phyloP scores from a whole-genome alignment of 2,888 invertebrate genomes.

The Agrochola lychnidis region DNA sequence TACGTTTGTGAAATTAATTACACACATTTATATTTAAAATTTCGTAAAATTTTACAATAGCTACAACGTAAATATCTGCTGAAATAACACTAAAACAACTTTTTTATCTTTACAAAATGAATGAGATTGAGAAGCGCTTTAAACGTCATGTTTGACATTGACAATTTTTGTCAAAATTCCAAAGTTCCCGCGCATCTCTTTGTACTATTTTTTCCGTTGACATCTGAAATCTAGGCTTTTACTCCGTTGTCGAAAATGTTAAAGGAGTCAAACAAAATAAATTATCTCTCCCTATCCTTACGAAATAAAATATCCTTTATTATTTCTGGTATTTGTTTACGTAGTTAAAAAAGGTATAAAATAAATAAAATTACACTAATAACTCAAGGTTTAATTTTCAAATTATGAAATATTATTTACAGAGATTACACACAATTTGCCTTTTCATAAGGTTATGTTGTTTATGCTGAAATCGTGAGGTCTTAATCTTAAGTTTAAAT shows the following conservation, averaged over 20 bases:
- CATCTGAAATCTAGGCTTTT: constrained; percentile 14
- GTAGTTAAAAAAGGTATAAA: not conserved
- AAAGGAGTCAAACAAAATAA: not conserved
- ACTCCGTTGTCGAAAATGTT: too few relatives aligned
- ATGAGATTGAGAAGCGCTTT: not conserved
- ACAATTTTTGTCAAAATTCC: not conserved
- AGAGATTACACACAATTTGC: not conserved
- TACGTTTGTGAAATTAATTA: not conserved
- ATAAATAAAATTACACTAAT: constrained; percentile 1
- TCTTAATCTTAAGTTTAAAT: constrained; percentile 90
- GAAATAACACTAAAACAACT: not conserved
- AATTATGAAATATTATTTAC: constrained; percentile 4
- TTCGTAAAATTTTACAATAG: not conserved
- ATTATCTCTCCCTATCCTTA: not conserved
- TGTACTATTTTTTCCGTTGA: not conserved
- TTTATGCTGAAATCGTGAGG: constrained; percentile 91
- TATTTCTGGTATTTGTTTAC: not conserved
- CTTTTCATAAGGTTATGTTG: constrained; percentile 83
- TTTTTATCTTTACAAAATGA: not conserved
- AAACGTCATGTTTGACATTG: not conserved
- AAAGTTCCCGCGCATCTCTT: constrained; percentile 6
- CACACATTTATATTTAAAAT: not conserved
- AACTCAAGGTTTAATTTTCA: constrained; percentile 5
- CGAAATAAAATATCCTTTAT: not conserved
- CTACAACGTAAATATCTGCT: not conserved